Percentiles rank a stretch among this genome's conserved stretches.
Evolutionary conservation across 2,797 vertebrate genomes (phyloP).

Genomic region (Furcifer pardalis): DNA sequence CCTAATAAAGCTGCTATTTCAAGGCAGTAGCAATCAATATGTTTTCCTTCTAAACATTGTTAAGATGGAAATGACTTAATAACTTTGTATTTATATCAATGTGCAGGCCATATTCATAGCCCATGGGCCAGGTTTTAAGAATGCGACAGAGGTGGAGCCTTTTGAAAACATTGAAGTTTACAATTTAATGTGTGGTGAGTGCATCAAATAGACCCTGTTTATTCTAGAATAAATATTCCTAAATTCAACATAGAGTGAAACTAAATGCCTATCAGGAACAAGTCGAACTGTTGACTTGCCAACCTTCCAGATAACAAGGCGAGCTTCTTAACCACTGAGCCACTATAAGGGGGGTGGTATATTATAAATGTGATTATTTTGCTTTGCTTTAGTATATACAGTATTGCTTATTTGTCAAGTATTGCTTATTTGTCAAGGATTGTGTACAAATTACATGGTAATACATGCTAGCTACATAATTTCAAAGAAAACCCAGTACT

Average conservation of each 20-base stretch:
- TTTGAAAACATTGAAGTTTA: conserved; percentile 99
- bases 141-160: conserved; percentile 79
- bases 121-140: conserved; percentile 88
- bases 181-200: conserved; percentile 96
- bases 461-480: too few species aligned
- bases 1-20: background rate
- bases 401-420: too few species aligned
- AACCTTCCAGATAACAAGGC: too few species aligned
- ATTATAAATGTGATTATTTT: too few species aligned
- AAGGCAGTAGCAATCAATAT: background rate
- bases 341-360: too few species aligned
- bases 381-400: too few species aligned
- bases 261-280: too few species aligned
- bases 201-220: conserved; percentile 5
- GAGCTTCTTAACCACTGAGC: too few species aligned
- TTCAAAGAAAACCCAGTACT: too few species aligned
- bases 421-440: too few species aligned
- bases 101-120: conserved; percentile 90
- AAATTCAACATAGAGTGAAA: background rate
- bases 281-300: too few species aligned
- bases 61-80: background rate
- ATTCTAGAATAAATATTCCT: background rate
- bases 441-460: too few species aligned
- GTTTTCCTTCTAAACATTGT: background rate
- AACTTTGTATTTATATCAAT: conserved; percentile 6